Evolutionary conservation across 2,113 vertebrate species (phyloP).

Genomic region (Nanorana parkeri): DNA sequence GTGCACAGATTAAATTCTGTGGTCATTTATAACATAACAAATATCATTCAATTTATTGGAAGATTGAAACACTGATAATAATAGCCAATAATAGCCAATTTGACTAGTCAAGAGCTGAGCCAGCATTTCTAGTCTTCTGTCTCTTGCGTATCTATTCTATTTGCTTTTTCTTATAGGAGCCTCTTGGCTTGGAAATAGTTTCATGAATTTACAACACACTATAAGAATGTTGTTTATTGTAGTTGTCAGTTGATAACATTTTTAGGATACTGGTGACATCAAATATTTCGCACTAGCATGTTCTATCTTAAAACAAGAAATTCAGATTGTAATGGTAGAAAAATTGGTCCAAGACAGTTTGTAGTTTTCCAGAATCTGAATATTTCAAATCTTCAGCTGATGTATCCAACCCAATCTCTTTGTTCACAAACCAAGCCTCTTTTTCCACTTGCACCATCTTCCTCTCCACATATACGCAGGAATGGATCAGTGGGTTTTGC

Average conservation of each 20-base stretch:
- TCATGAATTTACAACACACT: slow-evolving; percentile 20
- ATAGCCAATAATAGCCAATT: not conserved
- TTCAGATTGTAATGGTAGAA: not conserved
- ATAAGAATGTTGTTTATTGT: slow-evolving; percentile 9
- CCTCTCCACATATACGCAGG: too few relatives aligned
- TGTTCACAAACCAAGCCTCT: too few relatives aligned
- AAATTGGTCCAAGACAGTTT: too few relatives aligned
- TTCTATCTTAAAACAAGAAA: slow-evolving; percentile 2
- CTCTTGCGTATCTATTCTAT: slow-evolving; percentile 30
- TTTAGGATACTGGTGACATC: slow-evolving; percentile 6
- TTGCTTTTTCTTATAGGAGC: slow-evolving; percentile 15
- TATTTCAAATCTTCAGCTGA: too few relatives aligned
- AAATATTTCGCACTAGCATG: not conserved
- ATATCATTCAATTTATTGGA: not conserved
- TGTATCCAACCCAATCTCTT: too few relatives aligned
- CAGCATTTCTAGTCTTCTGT: not conserved
- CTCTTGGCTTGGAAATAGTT: slow-evolving; percentile 30
- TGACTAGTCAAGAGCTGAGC: not conserved
- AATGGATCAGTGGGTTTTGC: too few relatives aligned
- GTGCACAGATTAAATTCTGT: not conserved
- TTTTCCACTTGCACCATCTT: too few relatives aligned
- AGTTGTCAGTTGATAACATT: slow-evolving; percentile 35
- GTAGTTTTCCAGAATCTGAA: too few relatives aligned
- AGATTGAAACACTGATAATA: not conserved
- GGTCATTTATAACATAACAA: not conserved